Evolutionary conservation across 1,140 invertebrate species (phyloP), one percentile per base, ranked within the genome.

Genomic region (Pomacea maculata): DNA sequence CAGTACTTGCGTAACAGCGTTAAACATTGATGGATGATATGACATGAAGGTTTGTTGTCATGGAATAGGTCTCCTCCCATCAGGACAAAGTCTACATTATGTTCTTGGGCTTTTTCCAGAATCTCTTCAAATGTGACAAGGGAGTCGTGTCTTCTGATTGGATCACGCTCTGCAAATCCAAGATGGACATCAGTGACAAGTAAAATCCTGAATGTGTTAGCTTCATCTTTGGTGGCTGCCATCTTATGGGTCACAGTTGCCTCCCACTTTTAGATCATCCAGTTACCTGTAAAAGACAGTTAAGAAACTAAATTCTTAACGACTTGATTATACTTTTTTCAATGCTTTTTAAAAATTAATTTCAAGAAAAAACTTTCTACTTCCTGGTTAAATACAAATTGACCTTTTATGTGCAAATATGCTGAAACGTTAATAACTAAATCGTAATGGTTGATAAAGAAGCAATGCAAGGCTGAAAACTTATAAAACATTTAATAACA

Each of bases 81-180:
- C 34, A 93, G 82, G 78, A 93, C 86, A 83, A 93, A 92, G 83
- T 93, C 93, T 74, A 92, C 92, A 78, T 98, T 93, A 83, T 96
- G 92, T 80, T 95, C 92, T 17, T 94, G 92, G 1, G 96, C 98
- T 87, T 95, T 91, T 86, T 95, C 92, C 17, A 99, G 91, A 82
- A 99, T 96, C 94, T 99, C 98, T 93, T 99, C 97, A 91, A 99
- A 99, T 5, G 97, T 94, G n/a, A 92, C 94, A 80, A 99, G 96
- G 78, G 96, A 97, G 90, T 99, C 98, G 85, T 97, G 94, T 34
- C 94, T 94, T 90, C 96, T 92, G 72, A 95, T 92, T 11, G 94
- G 92, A 92, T 98, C 95, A 85, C 94, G 95, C 92, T 99, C 96
- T 82, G 93, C 93, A 92, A 95, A 98, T 80, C 98, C 98, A 85